Conservation (phyloP, 2,797 vertebrate species). For the Scomberomorus guttatus region DNA sequence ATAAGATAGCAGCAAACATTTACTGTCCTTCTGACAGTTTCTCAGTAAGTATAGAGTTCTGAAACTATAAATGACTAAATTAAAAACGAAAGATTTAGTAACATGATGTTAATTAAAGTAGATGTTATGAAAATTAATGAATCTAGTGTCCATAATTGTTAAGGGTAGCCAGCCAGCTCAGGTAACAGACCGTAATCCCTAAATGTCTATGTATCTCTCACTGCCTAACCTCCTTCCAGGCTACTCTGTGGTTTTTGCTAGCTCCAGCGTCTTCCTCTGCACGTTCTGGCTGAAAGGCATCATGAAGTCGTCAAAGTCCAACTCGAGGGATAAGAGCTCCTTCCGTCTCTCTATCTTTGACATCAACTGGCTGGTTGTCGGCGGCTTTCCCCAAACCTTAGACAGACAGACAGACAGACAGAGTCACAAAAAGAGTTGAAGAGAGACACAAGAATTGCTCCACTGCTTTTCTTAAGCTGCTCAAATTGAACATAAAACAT, state of each 20-base stretch:
- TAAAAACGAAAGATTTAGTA: neutral
- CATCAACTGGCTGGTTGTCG: slow-evolving; percentile 85
- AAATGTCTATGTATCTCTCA: slow-evolving; percentile 23
- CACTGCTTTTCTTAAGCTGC: neutral
- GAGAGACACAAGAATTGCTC: neutral
- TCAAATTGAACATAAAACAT: neutral
- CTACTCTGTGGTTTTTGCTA: slow-evolving; percentile 49
- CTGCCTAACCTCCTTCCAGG: slow-evolving; percentile 39
- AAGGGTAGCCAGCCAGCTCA: neutral
- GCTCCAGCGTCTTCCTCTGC: slow-evolving; percentile 71
- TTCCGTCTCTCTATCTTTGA: slow-evolving; percentile 83
- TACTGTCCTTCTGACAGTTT: neutral
- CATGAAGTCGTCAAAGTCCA: slow-evolving; percentile 88
- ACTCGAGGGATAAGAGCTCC: slow-evolving; percentile 77
- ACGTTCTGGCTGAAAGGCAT: slow-evolving; percentile 88
- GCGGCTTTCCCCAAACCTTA: slow-evolving; percentile 89
- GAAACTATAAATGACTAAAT: neutral
- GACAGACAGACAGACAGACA: slow-evolving; percentile 39
- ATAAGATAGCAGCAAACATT: neutral
- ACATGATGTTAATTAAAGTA: slow-evolving; percentile 5
- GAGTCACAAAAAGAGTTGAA: neutral
- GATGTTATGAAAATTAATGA: neutral
- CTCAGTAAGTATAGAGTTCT: neutral
- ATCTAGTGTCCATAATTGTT: neutral
- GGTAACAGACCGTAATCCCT: neutral